Conservation (phyloP, 2,797 vertebrate species). For the Phalanger gymnotis region DNA sequence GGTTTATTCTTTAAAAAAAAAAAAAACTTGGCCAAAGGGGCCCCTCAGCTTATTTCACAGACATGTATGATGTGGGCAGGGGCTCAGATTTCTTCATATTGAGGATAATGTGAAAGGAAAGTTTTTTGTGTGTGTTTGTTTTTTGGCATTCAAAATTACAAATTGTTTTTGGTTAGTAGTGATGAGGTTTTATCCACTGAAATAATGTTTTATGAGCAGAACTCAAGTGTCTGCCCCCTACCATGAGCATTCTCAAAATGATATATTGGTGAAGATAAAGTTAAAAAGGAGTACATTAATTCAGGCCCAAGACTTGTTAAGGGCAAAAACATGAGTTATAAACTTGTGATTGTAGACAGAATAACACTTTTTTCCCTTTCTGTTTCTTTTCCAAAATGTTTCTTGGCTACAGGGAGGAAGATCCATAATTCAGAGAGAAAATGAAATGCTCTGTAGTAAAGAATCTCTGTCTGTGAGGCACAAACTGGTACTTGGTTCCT, state of each 20-base stretch:
- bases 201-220: slow-evolving; percentile 29
- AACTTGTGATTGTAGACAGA: slow-evolving; percentile 25
- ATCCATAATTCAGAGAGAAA: slow-evolving; percentile 49
- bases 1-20: slow-evolving; percentile 58
- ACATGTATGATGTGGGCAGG: slow-evolving; percentile 73
- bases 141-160: slow-evolving; percentile 63
- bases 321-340: slow-evolving; percentile 53
- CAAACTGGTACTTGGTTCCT: slow-evolving; percentile 45
- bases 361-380: slow-evolving; percentile 12
- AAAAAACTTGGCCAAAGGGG: slow-evolving; percentile 73
- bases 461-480: slow-evolving; percentile 10
- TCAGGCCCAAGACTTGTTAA: slow-evolving; percentile 41
- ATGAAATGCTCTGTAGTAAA: slow-evolving; percentile 1
- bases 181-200: slow-evolving; percentile 57
- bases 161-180: slow-evolving; percentile 74
- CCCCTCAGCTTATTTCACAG: slow-evolving; percentile 72
- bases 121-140: slow-evolving; percentile 55
- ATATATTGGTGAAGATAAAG: slow-evolving; percentile 49
- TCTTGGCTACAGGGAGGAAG: slow-evolving; percentile 9
- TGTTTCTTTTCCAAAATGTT: slow-evolving; percentile 52
- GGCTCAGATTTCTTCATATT: slow-evolving; percentile 74
- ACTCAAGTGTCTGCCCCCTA: not conserved
- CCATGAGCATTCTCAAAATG: slow-evolving; percentile 42
- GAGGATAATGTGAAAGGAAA: slow-evolving; percentile 72
- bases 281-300: slow-evolving; percentile 42